Percentiles rank a stretch among this genome's conserved stretches.
Conservation (phyloP, 2,113 vertebrate genomes). For the Brachyistius frenatus region DNA sequence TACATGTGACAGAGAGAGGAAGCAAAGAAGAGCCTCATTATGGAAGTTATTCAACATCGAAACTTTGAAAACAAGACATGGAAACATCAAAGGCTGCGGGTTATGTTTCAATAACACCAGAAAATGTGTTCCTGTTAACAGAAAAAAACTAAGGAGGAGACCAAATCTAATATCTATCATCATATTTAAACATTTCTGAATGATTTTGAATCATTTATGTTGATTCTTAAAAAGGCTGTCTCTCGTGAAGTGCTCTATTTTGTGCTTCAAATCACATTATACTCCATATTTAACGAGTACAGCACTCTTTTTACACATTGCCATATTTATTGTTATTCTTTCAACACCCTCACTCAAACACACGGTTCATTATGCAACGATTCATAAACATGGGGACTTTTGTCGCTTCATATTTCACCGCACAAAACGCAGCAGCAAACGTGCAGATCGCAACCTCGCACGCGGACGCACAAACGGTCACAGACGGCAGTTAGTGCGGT, state of each 20-base stretch:
- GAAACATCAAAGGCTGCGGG: neutral
- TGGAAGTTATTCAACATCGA: neutral
- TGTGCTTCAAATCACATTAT: neutral
- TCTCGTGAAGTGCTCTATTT: neutral
- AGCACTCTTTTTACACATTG: neutral
- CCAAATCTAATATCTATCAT: too few relatives aligned
- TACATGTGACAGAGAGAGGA: conserved; percentile 27
- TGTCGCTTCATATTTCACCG: neutral
- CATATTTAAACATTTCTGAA: too few relatives aligned
- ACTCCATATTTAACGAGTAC: neutral
- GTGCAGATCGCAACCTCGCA: neutral
- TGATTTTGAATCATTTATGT: too few relatives aligned
- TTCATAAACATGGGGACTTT: conserved; percentile 6
- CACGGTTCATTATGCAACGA: neutral
- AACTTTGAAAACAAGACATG: neutral
- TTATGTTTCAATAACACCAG: neutral
- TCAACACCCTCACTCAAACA: neutral
- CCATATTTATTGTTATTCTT: neutral
- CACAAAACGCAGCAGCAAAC: conserved; percentile 13
- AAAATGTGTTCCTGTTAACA: too few relatives aligned
- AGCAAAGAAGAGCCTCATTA: conserved; percentile 7
- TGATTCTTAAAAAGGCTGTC: neutral
- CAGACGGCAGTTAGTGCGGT: conserved; percentile 54
- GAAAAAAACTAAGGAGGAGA: too few relatives aligned
- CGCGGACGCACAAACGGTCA: conserved; percentile 10